These are phyloP conservation scores for Urocyon cinereoargenteus DNA, from an alignment of 2,797 vertebrate genomes.

Conservation along the genomic window DNA sequence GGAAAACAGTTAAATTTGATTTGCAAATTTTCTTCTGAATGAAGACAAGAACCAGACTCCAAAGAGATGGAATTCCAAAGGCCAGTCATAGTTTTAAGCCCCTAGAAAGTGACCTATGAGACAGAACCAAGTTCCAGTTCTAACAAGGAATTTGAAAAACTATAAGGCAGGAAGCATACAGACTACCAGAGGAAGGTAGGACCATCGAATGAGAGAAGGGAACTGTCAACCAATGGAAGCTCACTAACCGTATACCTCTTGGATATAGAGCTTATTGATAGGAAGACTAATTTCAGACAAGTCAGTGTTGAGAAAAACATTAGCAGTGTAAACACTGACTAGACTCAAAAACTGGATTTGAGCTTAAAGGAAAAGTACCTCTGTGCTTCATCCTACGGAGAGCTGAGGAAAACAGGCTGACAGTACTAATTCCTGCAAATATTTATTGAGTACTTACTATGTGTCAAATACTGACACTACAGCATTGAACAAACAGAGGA, in stretches of 20 bases:
- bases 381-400: not conserved
- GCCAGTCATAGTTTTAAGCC: not conserved
- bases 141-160: not conserved
- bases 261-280: not conserved
- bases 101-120: not conserved
- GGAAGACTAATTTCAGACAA: not conserved
- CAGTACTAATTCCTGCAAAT: not conserved
- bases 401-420: not conserved
- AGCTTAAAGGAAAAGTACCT: not conserved
- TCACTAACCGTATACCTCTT: not conserved
- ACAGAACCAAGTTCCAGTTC: not conserved
- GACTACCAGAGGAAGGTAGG: not conserved
- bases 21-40: not conserved
- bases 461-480: not conserved
- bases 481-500: not conserved
- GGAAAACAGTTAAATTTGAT: not conserved
- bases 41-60: not conserved
- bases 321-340: not conserved
- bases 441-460: not conserved
- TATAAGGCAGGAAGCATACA: not conserved
- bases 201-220: fast-evolving
- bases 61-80: not conserved
- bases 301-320: not conserved
- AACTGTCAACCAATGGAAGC: not conserved
- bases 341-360: not conserved